phyloP scores from a whole-genome alignment of 2,797 vertebrate genomes.

The Lepidocolaptes lacrymiger region DNA sequence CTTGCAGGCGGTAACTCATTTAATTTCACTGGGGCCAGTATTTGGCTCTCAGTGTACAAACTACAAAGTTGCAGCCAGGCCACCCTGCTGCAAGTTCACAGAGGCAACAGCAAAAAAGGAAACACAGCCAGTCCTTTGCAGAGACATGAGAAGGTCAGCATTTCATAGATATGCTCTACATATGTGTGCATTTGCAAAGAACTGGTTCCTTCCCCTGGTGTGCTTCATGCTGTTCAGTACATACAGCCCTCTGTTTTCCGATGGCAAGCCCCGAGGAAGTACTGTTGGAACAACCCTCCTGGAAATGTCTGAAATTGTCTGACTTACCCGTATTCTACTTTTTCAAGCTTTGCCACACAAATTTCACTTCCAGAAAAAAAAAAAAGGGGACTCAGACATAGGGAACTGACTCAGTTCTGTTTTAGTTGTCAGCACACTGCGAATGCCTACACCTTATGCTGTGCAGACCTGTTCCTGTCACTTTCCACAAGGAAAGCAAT shows the following conservation, averaged over 20 bases:
- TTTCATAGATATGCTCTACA: neutral
- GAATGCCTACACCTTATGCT: neutral
- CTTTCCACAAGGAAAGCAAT: neutral
- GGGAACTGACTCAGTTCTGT: neutral
- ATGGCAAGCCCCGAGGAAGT: neutral
- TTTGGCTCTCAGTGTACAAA: neutral
- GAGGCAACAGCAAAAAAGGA: neutral
- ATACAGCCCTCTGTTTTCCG: neutral
- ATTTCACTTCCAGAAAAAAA: neutral
- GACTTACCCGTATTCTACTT: neutral
- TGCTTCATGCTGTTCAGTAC: neutral
- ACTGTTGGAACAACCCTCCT: neutral
- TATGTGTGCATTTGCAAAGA: neutral
- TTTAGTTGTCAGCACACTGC: neutral
- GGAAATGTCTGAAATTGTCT: accelerated
- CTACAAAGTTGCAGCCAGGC: neutral
- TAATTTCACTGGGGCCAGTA: neutral
- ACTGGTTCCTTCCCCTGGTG: neutral
- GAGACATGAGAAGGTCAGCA: neutral
- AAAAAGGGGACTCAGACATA: accelerated
- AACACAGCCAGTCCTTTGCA: constrained; percentile 31
- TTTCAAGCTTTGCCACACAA: neutral
- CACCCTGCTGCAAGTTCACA: neutral
- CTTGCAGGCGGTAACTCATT: neutral
- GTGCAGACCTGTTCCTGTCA: neutral